Percentiles rank a stretch among this genome's conserved stretches.
These are phyloP conservation scores for Mythimna lalbum DNA, from an alignment of 2,888 invertebrate genomes.

Conservation along the genomic window DNA sequence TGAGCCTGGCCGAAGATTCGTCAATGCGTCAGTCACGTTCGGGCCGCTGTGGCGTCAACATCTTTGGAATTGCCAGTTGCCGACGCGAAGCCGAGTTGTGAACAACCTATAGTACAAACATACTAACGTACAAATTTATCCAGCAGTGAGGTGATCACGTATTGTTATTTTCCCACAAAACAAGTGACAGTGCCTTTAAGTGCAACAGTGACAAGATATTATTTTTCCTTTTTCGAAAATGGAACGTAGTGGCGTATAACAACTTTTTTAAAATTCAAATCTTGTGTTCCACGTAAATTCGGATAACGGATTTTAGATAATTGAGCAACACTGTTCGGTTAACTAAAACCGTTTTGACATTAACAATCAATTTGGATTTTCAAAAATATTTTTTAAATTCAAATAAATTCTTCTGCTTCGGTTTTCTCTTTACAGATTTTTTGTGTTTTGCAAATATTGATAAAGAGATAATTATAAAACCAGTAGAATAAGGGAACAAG, in stretches of 20 bases:
- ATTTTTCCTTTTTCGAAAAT: constrained; percentile 67
- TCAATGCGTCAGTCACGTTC: constrained; percentile 88
- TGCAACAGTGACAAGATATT: constrained; percentile 76
- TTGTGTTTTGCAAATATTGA: constrained; percentile 68
- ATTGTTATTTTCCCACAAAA: constrained; percentile 71
- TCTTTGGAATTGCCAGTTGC: constrained; percentile 80
- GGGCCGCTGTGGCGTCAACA: constrained; percentile 85
- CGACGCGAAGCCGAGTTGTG: constrained; percentile 83
- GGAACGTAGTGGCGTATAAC: constrained; percentile 76
- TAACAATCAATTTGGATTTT: constrained; percentile 69
- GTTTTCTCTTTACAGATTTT: constrained; percentile 87
- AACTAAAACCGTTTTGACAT: constrained; percentile 76
- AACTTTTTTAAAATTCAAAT: constrained; percentile 71
- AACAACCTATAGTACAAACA: constrained; percentile 89
- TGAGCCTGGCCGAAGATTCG: constrained; percentile 87
- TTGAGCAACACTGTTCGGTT: constrained; percentile 79
- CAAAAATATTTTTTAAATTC: constrained; percentile 65
- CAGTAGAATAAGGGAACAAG: constrained; percentile 84
- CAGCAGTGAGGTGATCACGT: constrained; percentile 85
- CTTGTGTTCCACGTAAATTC: constrained; percentile 76
- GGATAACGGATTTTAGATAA: constrained; percentile 81
- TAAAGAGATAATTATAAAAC: constrained; percentile 65
- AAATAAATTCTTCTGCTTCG: constrained; percentile 83
- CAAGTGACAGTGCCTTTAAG: constrained; percentile 85
- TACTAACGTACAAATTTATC: constrained; percentile 86